phyloP scores from a whole-genome alignment of 2,113 vertebrate species.

The Gorsachius goisagi region DNA sequence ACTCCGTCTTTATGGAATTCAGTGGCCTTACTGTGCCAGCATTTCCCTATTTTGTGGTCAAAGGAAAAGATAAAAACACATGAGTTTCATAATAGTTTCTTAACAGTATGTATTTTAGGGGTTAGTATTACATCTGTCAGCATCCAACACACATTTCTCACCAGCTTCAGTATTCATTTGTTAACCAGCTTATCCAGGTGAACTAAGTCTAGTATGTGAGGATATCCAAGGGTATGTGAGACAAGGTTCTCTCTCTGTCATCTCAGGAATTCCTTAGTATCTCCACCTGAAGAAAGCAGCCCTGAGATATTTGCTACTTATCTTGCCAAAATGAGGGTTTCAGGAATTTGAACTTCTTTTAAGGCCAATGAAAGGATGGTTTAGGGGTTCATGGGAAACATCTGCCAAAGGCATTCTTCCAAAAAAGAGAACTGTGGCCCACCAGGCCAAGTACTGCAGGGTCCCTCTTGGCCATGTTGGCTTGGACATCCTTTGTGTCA shows the following conservation, averaged over 20 bases:
- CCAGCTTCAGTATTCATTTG: background rate
- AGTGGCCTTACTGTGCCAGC: background rate
- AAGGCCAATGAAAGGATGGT: background rate
- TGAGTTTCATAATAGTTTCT: background rate
- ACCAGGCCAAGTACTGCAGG: background rate
- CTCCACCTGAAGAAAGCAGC: background rate
- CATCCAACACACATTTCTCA: background rate
- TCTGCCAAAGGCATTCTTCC: background rate
- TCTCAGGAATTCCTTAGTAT: background rate
- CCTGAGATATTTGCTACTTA: background rate
- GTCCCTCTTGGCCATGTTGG: background rate
- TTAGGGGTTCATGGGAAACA: background rate
- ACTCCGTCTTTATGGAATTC: slow-evolving; percentile 27
- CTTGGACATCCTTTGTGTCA: background rate
- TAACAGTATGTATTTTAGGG: slow-evolving; percentile 27
- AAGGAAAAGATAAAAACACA: background rate
- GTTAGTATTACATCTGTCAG: background rate
- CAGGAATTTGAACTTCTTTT: background rate
- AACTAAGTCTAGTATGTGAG: background rate
- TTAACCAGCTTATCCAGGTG: background rate
- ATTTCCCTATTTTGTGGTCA: slow-evolving; percentile 9
- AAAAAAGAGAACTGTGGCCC: background rate
- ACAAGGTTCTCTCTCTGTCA: background rate
- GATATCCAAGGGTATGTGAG: background rate
- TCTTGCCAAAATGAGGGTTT: background rate